phyloP scores from a whole-genome alignment of 2,113 vertebrate species.

The Chamaea fasciata region DNA sequence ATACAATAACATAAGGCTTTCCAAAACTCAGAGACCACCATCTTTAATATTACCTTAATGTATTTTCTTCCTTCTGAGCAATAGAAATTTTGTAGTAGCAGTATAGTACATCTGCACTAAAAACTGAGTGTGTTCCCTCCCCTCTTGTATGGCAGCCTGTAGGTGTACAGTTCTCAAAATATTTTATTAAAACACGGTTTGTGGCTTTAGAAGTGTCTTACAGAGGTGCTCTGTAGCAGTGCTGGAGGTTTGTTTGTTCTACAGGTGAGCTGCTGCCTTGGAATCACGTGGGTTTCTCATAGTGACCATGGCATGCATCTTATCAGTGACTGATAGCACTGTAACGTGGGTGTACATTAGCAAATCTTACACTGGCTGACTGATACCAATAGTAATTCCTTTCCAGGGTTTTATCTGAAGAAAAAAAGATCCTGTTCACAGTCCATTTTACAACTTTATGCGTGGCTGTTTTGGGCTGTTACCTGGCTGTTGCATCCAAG shows the following conservation, averaged over 20 bases:
- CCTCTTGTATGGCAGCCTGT: not conserved
- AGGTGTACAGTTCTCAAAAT: not conserved
- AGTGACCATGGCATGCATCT: not conserved
- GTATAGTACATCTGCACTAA: fast-evolving
- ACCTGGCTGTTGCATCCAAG: not conserved
- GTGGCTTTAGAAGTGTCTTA: not conserved
- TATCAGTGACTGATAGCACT: not conserved
- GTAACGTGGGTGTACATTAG: not conserved
- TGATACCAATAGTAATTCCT: not conserved
- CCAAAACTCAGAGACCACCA: not conserved
- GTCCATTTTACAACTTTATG: not conserved
- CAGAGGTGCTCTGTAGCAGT: not conserved
- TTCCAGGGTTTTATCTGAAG: not conserved
- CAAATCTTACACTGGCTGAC: not conserved
- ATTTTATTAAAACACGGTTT: not conserved
- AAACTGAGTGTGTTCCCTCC: not conserved
- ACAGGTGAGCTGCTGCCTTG: not conserved
- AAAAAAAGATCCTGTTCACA: not conserved
- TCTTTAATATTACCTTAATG: not conserved
- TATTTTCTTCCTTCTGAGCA: not conserved
- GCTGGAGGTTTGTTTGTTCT: not conserved
- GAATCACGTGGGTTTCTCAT: not conserved
- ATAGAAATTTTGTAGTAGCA: fast-evolving
- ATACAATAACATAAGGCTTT: not conserved
- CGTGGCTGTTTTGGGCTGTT: not conserved